Conservation (phyloP, 2,888 invertebrate species). For the Bellardia bayeri region DNA sequence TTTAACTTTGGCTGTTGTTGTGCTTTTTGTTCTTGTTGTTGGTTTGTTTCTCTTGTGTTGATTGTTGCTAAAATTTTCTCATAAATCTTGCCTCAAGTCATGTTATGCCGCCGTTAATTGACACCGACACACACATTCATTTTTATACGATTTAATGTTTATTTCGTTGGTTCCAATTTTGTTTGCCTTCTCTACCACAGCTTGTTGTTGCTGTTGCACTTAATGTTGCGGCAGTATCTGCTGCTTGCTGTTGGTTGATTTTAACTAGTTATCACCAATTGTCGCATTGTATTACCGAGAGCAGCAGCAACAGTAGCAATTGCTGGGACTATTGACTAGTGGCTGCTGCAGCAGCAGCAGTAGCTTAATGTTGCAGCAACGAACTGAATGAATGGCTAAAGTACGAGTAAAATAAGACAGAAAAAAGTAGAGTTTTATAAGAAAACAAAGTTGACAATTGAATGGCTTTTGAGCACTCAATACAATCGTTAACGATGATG, state of each 20-base stretch:
- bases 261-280: conserved; percentile 73
- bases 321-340: neutral
- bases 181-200: neutral
- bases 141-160: conserved; percentile 65
- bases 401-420: conserved; percentile 30
- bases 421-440: conserved; percentile 39
- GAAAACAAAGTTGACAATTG: conserved; percentile 72
- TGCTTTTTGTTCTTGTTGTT: neutral
- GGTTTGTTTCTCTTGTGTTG: conserved; percentile 34
- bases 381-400: conserved; percentile 10
- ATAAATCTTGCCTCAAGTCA: conserved; percentile 73
- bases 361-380: conserved; percentile 29
- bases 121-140: conserved; percentile 74
- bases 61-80: conserved; percentile 68
- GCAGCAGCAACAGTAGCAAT: conserved; percentile 18
- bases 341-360: neutral
- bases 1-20: conserved; percentile 13
- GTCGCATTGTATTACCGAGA: conserved; percentile 63
- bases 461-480: conserved; percentile 74
- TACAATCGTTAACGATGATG: conserved; percentile 73
- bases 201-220: conserved; percentile 32
- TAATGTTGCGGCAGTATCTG: conserved; percentile 36
- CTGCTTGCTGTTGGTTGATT: conserved; percentile 35
- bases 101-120: conserved; percentile 75
- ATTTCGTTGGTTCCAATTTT: conserved; percentile 45